Base-by-base conservation (phyloP, 2,888 invertebrate genomes). In the Cryptocephalus moraei region DNA sequence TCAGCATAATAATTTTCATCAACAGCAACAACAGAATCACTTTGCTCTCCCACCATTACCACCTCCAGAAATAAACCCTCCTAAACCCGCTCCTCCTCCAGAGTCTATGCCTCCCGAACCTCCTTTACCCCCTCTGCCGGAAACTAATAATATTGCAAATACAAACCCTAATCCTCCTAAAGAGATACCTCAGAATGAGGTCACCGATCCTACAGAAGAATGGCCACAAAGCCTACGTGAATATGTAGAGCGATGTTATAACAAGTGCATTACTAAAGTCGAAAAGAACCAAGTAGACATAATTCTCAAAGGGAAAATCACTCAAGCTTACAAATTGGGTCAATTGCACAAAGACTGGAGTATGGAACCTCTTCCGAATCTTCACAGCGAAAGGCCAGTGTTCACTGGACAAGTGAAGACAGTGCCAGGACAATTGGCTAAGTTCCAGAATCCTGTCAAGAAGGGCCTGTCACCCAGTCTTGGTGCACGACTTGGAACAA, bases 221-320 rank as follows among this genome's bases (percentile, higher is more conserved):
- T 89, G 87, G 87, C 88, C 89, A 1, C 82, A 85, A 53, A 82
- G 83, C 56, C 72, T 88, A 41, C 85, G 86, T 68, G 81, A 86
- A 59, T 97, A 94, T 72, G 92, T 96, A 11, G 85, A 88, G 63
- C 81, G 90, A 54, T 93, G 95, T 64, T 96, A 94, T 74, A 84
- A 86, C 41, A 90, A 91, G 70, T 94, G 93, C 64, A 82, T 82
- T 62, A 87, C 90, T 10, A 81, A 81, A 50, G 81, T 90, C 58
- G 94, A 96, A 67, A 89, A 91, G 67, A 93, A 95, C 74, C 86
- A 91, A 72, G 91, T 96, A 49, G 92, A 95, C 68, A 89, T 91
- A 55, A 90, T 91, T 62, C 75, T 99, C 48, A 94, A 94, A 71
- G 92, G 92, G 36, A 90, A 94, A 73, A 86, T 97, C 52, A 92